Percentiles rank a stretch among this genome's conserved stretches.
Conservation (phyloP, 2,888 invertebrate genomes). For the Leptopilina syphax region DNA sequence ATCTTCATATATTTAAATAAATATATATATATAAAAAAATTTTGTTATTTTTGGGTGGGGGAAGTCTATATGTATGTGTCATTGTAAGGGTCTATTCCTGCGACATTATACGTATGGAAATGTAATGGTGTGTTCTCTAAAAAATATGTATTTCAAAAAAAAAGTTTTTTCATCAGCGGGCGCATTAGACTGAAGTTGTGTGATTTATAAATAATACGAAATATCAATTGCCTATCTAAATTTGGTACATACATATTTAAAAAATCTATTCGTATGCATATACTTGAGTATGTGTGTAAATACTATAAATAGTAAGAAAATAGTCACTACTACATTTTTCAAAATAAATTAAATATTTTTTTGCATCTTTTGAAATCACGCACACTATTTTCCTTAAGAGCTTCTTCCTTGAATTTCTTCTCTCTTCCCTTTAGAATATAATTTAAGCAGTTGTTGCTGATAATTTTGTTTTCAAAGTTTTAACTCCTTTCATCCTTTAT, state of each 20-base stretch:
- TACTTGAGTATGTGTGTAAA: slow-evolving; percentile 4
- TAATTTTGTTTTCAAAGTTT: slow-evolving; percentile 3
- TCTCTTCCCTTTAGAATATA: slow-evolving; percentile 13
- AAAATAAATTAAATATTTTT: slow-evolving; percentile 14
- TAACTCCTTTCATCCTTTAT: slow-evolving; percentile 13
- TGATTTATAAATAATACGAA: slow-evolving; percentile 57
- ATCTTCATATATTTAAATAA: slow-evolving; percentile 58
- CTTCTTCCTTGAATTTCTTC: slow-evolving; percentile 42
- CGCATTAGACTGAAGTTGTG: slow-evolving; percentile 68
- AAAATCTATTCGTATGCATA: slow-evolving; percentile 34
- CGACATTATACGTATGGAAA: slow-evolving; percentile 43
- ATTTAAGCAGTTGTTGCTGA: slow-evolving; percentile 6
- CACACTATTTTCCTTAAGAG: slow-evolving; percentile 13
- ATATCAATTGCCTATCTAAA: slow-evolving; percentile 23
- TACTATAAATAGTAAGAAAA: not conserved
- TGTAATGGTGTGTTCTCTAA: slow-evolving; percentile 27
- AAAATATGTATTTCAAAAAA: slow-evolving; percentile 17
- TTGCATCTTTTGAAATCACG: slow-evolving; percentile 1
- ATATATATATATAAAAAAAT: slow-evolving; percentile 63
- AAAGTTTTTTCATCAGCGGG: slow-evolving; percentile 42
- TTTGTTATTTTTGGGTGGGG: slow-evolving; percentile 69
- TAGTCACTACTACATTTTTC: slow-evolving; percentile 44
- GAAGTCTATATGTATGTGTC: slow-evolving; percentile 58
- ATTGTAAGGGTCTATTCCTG: slow-evolving; percentile 60
- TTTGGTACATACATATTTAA: slow-evolving; percentile 34